phyloP scores from a whole-genome alignment of 1,140 invertebrate species.

The Lepidurus packardi region DNA sequence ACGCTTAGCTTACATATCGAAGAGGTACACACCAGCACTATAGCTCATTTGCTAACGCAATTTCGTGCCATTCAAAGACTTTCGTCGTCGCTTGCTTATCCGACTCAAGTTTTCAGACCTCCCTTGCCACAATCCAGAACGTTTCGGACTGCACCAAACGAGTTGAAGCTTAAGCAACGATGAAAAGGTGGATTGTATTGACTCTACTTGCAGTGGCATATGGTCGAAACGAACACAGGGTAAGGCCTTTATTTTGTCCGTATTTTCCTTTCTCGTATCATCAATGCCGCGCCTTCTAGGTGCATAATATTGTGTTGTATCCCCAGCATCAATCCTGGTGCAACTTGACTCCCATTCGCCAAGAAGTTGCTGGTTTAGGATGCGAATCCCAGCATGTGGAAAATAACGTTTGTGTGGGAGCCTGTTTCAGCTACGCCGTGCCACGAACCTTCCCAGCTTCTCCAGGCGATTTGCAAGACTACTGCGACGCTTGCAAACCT shows the following conservation, averaged over 20 bases:
- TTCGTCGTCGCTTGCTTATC: not conserved
- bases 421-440: conserved; percentile 63
- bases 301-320: conserved; percentile 62
- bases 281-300: conserved; percentile 44
- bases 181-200: not conserved
- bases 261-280: not conserved
- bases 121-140: too few relatives aligned
- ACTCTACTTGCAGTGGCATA: not conserved
- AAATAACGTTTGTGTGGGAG: conserved; percentile 62
- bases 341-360: conserved; percentile 59
- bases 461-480: conserved; percentile 59
- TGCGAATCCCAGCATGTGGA: conserved; percentile 58
- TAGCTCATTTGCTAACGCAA: not conserved
- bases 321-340: conserved; percentile 65
- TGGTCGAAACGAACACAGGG: not conserved
- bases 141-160: too few relatives aligned
- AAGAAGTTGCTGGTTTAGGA: conserved; percentile 58
- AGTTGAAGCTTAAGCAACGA: not conserved
- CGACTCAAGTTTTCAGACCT: too few relatives aligned
- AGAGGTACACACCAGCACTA: not conserved
- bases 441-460: conserved; percentile 58
- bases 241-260: not conserved
- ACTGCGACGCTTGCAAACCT: conserved; percentile 63
- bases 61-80: not conserved
- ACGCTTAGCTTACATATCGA: not conserved